These are phyloP conservation scores for Psilopsiagon aymara DNA, from an alignment of 2,113 vertebrate genomes.

Conservation along the genomic window DNA sequence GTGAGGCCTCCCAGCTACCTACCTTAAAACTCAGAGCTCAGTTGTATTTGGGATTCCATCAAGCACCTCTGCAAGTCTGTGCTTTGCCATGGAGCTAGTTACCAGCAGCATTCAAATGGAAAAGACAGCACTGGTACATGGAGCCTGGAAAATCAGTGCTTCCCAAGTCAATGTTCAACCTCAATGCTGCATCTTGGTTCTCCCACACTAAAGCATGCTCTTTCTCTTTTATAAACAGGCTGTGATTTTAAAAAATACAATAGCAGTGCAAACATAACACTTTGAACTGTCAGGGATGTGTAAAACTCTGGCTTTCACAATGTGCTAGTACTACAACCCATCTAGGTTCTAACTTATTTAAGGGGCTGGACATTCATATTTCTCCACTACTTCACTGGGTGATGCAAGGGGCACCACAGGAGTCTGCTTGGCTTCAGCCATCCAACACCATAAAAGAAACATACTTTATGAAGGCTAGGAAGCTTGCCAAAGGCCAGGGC, in stretches of 20 bases:
- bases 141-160: neutral
- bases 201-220: neutral
- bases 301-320: neutral
- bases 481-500: neutral
- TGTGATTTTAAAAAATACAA: neutral
- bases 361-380: neutral
- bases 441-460: neutral
- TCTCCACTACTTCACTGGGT: neutral
- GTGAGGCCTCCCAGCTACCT: neutral
- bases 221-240: neutral
- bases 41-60: neutral
- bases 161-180: neutral
- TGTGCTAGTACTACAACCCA: fast-evolving
- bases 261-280: neutral
- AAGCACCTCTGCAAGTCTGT: neutral
- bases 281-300: fast-evolving
- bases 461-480: fast-evolving
- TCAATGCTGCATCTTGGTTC: neutral
- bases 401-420: neutral
- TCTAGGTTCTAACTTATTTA: neutral
- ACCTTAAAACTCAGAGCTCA: neutral
- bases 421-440: neutral
- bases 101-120: neutral
- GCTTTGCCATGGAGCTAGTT: neutral
- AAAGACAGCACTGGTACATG: neutral